Base-by-base conservation (phyloP, 2,888 invertebrate genomes). In the Tiphia femorata region DNA sequence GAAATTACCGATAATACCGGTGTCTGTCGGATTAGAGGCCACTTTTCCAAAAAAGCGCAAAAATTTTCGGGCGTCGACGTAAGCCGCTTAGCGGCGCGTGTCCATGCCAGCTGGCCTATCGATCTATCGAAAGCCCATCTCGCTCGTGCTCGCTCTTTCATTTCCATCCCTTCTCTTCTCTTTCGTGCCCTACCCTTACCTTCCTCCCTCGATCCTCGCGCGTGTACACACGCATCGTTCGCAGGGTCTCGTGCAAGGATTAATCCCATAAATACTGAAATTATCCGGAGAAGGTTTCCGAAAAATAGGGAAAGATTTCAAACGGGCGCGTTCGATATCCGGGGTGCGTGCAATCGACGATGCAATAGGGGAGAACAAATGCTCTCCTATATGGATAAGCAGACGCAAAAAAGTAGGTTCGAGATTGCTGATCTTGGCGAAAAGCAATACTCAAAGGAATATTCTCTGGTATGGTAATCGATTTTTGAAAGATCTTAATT, bases 221-320 rank as follows among this genome's bases (percentile, higher is more conserved):
- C n/a, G 33, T 46, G 43, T 61, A 49, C 40, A 27, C 48, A 2
- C 33, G 42, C 58, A 70, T 66, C 69, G 71, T 64, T 72, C 71
- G 64, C 64, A 64, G 64, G 52, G 58, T 58, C n/a, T n/a, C n/a
- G n/a, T n/a, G n/a, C n/a, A 42, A 64, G 64, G 75, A 77, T 79
- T 81, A 78, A 82, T 82, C 81, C 82, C 53, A 73, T 82, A 81
- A 82, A 80, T 81, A 75, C 78, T 60, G 61, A 82, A 82, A 82
- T 82, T 81, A 81, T 77, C 67, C 56, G 46, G 17, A 35, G 30
- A 44, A 49, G 61, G 41, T 29, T 33, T 33, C 23, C 30, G 14
- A 20, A 29, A 37, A 48, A 30, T 42, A 25, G 33, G 56, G 25
- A 54, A 66, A 61, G 44, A 30, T 25, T n/a, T n/a, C n/a, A n/a